Evolutionary conservation across 2,113 vertebrate genomes (phyloP), one percentile per base, ranked within the genome.

Genomic region (Ameiurus melas): DNA sequence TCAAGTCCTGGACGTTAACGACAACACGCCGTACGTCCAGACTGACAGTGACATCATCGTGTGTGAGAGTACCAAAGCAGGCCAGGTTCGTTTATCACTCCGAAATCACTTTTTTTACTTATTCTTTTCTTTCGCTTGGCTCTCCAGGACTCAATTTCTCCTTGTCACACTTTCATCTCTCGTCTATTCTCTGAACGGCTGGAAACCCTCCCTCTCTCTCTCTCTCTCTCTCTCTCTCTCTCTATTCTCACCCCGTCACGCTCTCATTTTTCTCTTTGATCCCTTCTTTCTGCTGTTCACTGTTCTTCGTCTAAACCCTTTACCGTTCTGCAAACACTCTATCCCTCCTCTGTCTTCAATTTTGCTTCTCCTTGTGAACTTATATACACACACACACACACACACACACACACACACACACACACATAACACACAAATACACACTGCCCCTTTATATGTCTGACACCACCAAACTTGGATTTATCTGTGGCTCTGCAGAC

Each of bases 1-100:
- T 92, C 97, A 95, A 93, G 96, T 99, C 84, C 94, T 99, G 91
- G 97, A 99, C 47, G 87, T 98, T 89, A 99, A 99, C 90, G 97
- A 99, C 94, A 98, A 99, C 90, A 93, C 96, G 55, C 97, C 97
- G 0, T 93, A 96, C 86, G 94, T 99, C 62, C 93, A 94, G 83
- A 95, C 91, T 82, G 96, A 97, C 68, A 96, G 96, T 92, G 95
- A 97, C 78, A 90, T 97, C 89, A 92, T 97, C 4, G 96, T 98
- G 84, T 99, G 97, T 94, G 97, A 98, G 89, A 95, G 96, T 92
- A 95, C 96, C 92, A 97, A 96, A 92, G 92, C 95, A 85, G 97
- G 96, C 73, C 97, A 98, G 97, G 97, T 98, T 95, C 93, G 88
- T 87, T 87, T 64, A 39, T 92, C 90, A 85, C 33, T 51, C 87